Evolutionary conservation across 2,888 invertebrate species (phyloP), one percentile per base, ranked within the genome.

Genomic region (Erebia aethiops): DNA sequence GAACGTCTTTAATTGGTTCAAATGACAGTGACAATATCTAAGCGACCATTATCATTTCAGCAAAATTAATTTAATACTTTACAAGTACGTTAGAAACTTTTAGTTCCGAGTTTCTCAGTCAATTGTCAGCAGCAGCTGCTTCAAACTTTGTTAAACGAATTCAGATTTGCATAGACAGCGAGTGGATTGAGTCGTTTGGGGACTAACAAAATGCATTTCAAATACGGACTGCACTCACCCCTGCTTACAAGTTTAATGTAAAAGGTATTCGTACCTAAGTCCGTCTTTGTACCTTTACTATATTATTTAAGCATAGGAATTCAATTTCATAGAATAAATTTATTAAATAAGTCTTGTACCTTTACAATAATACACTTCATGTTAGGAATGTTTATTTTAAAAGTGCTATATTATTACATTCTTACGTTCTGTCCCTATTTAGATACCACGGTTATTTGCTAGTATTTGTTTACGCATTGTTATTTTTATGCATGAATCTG

Each of bases 161-260:
- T 61, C 61, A 67, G 66, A 73, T 73, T 73, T 73, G 69, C 73
- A 71, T 73, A 69, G 68, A 58, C 69, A 63, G 68, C 62, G 69
- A 67, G 64, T 62, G 66, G 62, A 71, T 63, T 71, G 69, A 71
- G 66, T 51, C 62, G 49, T 69, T 73, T 69, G 66, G 69, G 60
- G 69, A 65, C 71, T 69, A 73, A 73, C 68, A 68, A 69, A 71
- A 69, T 71, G 58, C 66, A 62, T 66, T 62, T 41, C 65, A 21
- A 66, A 57, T 66, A 57, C 46, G 66, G 66, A 46, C 13, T 65
- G 43, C 52, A 52, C 35, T 64, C 52, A 64, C 9, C 14, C 8
- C 60, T 58, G 58, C 58, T 58, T 61, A 46, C 46, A 61, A 46
- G 14, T 61, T 64, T 52, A 51, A 64, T 35, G 64, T 11, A 64